Percentiles rank a stretch among this genome's conserved stretches.
phyloP scores from a whole-genome alignment of 1,140 invertebrate species.

The Cotesia glomerata region DNA sequence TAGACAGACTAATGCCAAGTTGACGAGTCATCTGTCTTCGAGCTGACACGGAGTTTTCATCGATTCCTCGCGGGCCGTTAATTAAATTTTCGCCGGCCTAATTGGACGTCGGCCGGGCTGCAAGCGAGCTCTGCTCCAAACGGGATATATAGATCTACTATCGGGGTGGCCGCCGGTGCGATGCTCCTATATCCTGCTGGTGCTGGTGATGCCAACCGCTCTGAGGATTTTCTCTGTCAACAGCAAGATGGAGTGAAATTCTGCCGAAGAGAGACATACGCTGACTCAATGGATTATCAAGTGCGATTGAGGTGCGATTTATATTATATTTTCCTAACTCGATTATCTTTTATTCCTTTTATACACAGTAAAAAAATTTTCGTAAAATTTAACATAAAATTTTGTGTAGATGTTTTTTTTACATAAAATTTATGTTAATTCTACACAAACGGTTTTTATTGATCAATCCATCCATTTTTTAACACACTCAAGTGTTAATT shows the following conservation, averaged over 20 bases:
- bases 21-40: constrained; percentile 18
- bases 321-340: constrained; percentile 23
- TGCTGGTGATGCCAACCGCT: constrained; percentile 26
- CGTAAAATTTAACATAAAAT: too few species aligned
- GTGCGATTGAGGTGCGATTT: constrained; percentile 27
- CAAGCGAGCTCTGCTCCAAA: constrained; percentile 1
- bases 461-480: too few species aligned
- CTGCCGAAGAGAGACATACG: constrained; percentile 57
- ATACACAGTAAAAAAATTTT: too few species aligned
- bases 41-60: constrained; percentile 36
- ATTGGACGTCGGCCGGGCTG: constrained; percentile 46
- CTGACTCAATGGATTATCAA: constrained; percentile 58
- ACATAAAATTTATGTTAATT: too few species aligned
- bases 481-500: too few species aligned
- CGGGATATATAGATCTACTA: constrained; percentile 26
- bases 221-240: constrained; percentile 61
- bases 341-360: constrained; percentile 2
- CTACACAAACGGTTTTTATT: too few species aligned
- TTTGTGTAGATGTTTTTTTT: too few species aligned
- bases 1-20: background rate
- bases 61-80: constrained; percentile 43
- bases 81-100: constrained; percentile 59
- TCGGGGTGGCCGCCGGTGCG: constrained; percentile 36
- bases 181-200: too few species aligned
- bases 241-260: constrained; percentile 63